phyloP scores from a whole-genome alignment of 35 echinoderm and acorn worm genomes.

The Apostichopus californicus region DNA sequence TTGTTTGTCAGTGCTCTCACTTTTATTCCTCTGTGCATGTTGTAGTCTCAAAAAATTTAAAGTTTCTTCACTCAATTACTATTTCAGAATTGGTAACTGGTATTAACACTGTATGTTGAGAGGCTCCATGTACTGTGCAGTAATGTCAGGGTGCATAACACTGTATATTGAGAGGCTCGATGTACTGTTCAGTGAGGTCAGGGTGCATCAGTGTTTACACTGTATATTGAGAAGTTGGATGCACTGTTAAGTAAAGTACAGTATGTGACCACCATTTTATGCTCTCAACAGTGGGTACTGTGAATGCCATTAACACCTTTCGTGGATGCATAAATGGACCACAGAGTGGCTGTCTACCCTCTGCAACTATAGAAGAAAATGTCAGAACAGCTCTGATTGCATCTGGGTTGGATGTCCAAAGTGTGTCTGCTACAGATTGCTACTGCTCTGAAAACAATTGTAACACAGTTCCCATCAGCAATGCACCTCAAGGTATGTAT shows the following conservation, averaged over 20 bases:
- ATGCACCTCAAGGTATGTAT: neutral
- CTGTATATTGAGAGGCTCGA: no score
- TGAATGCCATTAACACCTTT: neutral
- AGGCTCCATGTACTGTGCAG: no score
- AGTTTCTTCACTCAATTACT: neutral
- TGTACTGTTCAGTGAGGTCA: no score
- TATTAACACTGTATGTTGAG: no score
- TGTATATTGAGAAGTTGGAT: no score
- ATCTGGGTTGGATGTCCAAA: slow-evolving; percentile 3
- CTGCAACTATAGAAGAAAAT: slow-evolving; percentile 9
- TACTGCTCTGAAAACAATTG: slow-evolving; percentile 13
- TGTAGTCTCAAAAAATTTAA: no score
- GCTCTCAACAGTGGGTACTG: neutral
- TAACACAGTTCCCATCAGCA: neutral
- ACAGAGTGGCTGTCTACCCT: neutral
- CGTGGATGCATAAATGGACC: slow-evolving; percentile 16
- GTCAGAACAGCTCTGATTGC: slow-evolving; percentile 4
- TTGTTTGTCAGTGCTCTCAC: no score
- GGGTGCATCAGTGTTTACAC: no score
- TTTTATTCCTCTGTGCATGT: no score
- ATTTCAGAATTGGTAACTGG: neutral
- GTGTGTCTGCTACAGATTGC: slow-evolving; percentile 30
- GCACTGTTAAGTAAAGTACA: neutral
- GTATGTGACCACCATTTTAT: neutral
- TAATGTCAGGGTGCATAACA: no score